phyloP scores from a whole-genome alignment of 2,888 invertebrate genomes.

The Leucoptera coffeella region DNA sequence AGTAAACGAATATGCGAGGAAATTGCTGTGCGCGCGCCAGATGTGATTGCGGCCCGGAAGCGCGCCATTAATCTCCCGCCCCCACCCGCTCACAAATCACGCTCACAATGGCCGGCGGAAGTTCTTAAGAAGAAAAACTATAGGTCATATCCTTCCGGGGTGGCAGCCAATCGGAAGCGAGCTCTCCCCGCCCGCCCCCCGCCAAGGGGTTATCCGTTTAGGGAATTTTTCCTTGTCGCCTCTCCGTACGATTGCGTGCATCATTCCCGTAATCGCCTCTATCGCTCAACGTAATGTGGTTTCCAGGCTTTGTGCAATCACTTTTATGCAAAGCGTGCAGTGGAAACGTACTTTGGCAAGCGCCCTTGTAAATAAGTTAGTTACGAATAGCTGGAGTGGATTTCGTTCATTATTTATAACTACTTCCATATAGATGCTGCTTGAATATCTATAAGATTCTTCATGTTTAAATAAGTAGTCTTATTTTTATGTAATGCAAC shows the following conservation, averaged over 20 bases:
- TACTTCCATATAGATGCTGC: too few relatives aligned
- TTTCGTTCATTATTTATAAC: too few relatives aligned
- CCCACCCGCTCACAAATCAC: conserved; percentile 32
- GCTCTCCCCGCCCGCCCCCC: conserved; percentile 12
- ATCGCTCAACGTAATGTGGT: too few relatives aligned
- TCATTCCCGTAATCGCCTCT: too few relatives aligned
- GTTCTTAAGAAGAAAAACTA: conserved; percentile 55
- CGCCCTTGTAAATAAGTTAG: too few relatives aligned
- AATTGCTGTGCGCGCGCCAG: conserved; percentile 34
- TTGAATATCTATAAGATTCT: too few relatives aligned
- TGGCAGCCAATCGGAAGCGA: conserved; percentile 46
- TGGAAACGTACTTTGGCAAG: too few relatives aligned
- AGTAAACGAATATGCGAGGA: conserved; percentile 50
- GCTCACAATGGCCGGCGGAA: conserved; percentile 48
- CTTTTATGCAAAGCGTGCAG: too few relatives aligned
- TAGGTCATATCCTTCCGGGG: conserved; percentile 53
- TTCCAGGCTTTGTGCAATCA: too few relatives aligned
- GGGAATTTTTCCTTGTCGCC: conserved; percentile 9
- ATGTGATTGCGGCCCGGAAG: conserved; percentile 43
- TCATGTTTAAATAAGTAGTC: too few relatives aligned
- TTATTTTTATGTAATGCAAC: too few relatives aligned
- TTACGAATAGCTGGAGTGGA: too few relatives aligned
- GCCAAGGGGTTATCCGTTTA: conserved; percentile 11
- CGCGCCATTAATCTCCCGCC: conserved; percentile 42
- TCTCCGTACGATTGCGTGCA: conserved; percentile 6